Evolutionary conservation across 2,888 invertebrate genomes (phyloP).

Genomic region (Epinotia demarniana): DNA sequence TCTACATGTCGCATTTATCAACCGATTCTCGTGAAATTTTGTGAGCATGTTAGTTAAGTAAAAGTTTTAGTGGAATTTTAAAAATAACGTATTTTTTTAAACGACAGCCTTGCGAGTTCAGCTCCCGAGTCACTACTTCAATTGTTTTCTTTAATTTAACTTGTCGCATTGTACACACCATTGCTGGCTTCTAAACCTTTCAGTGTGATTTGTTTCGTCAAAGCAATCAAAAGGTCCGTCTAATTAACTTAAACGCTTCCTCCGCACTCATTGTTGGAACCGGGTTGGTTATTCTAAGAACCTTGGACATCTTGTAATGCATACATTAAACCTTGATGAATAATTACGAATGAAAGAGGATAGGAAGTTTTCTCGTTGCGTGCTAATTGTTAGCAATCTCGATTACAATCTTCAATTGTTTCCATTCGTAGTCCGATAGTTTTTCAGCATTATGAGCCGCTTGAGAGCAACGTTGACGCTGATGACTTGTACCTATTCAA

Average conservation of each 20-base stretch:
- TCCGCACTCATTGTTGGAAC: conserved; percentile 42
- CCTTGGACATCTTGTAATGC: conserved; percentile 37
- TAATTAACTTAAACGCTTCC: conserved; percentile 43
- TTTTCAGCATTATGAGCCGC: not conserved
- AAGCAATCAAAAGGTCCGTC: conserved; percentile 34
- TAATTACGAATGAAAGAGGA: conserved; percentile 36
- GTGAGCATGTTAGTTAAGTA: too few relatives aligned
- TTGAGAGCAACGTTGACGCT: too few relatives aligned
- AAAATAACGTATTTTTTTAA: too few relatives aligned
- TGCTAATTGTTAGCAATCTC: conserved; percentile 27
- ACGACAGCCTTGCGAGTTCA: too few relatives aligned
- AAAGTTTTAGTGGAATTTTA: too few relatives aligned
- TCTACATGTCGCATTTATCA: too few relatives aligned
- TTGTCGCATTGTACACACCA: not conserved
- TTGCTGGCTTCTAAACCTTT: conserved; percentile 27
- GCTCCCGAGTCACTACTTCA: too few relatives aligned
- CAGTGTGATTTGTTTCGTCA: conserved; percentile 37
- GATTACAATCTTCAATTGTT: conserved; percentile 5
- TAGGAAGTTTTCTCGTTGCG: conserved; percentile 19
- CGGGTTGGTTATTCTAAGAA: conserved; percentile 35
- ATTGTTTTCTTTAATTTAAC: not conserved
- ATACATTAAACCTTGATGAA: conserved; percentile 33
- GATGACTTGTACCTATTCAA: too few relatives aligned
- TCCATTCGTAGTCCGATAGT: not conserved
- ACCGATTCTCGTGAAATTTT: too few relatives aligned